phyloP scores from a whole-genome alignment of 2,113 vertebrate species.

The Natator depressus region DNA sequence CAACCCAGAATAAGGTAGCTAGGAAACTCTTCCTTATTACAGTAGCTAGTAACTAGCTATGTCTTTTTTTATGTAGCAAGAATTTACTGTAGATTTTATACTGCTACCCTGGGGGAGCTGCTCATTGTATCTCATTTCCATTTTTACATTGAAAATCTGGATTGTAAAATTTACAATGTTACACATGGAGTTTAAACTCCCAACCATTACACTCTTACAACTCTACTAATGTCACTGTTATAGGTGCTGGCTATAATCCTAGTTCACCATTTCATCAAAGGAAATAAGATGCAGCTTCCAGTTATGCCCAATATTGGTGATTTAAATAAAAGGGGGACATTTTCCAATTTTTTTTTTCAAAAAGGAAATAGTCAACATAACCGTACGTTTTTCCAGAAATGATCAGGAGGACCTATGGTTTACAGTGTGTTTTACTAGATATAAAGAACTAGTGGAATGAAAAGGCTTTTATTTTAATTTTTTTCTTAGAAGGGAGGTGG shows the following conservation, averaged over 20 bases:
- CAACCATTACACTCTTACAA: slow-evolving; percentile 68
- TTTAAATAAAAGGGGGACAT: slow-evolving; percentile 47
- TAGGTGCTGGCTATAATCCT: slow-evolving; percentile 68
- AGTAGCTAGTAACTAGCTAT: slow-evolving; percentile 7
- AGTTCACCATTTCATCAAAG: slow-evolving; percentile 69
- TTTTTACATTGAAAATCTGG: slow-evolving; percentile 69
- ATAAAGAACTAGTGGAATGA: not conserved
- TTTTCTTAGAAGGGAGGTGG: slow-evolving; percentile 20
- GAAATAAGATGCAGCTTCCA: slow-evolving; percentile 51
- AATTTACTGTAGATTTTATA: slow-evolving; percentile 64
- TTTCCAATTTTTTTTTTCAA: slow-evolving; percentile 17
- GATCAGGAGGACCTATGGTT: slow-evolving; percentile 14
- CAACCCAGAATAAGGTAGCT: not conserved
- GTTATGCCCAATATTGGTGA: slow-evolving; percentile 52
- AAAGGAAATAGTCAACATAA: slow-evolving; percentile 36
- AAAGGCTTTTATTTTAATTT: not conserved
- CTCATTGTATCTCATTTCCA: slow-evolving; percentile 68
- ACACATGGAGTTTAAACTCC: slow-evolving; percentile 53
- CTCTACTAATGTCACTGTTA: slow-evolving; percentile 75
- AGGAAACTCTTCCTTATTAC: slow-evolving; percentile 26
- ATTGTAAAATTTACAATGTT: slow-evolving; percentile 73
- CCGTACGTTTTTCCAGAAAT: not conserved
- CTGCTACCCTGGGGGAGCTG: slow-evolving; percentile 47
- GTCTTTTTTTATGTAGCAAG: slow-evolving; percentile 3
- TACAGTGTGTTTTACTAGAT: slow-evolving; percentile 36